Percentiles rank a stretch among this genome's conserved stretches.
Conservation (phyloP, 2,888 invertebrate species). For the Agrilus mali region DNA sequence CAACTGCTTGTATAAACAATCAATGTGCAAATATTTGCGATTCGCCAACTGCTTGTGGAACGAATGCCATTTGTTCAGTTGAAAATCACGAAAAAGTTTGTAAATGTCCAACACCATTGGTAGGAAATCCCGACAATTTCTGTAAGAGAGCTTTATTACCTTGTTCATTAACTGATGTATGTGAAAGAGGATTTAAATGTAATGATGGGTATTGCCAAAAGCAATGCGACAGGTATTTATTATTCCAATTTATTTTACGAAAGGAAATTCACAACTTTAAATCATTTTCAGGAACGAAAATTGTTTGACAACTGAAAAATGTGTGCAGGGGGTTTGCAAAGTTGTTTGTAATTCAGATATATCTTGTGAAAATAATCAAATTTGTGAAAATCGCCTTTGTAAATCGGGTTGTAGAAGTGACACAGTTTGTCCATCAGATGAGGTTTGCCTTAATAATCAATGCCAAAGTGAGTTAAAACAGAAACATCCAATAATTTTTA, state of each 20-base stretch:
- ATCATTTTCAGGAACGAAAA: constrained; percentile 56
- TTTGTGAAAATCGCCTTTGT: constrained; percentile 78
- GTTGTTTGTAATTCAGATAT: constrained; percentile 77
- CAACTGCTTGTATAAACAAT: constrained; percentile 62
- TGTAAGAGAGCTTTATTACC: constrained; percentile 56
- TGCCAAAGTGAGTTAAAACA: constrained; percentile 51
- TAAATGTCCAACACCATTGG: constrained; percentile 54
- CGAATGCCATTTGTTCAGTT: constrained; percentile 63
- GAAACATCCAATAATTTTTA: neutral
- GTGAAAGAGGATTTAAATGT: constrained; percentile 59
- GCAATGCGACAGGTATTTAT: constrained; percentile 57
- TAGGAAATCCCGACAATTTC: constrained; percentile 61
- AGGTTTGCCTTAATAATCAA: constrained; percentile 72
- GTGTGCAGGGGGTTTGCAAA: constrained; percentile 71
- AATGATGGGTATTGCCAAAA: constrained; percentile 67
- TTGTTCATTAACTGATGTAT: constrained; percentile 55
- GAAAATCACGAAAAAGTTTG: constrained; percentile 63
- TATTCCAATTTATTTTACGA: neutral
- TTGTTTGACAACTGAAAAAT: constrained; percentile 76
- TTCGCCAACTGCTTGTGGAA: constrained; percentile 68
- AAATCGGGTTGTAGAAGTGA: constrained; percentile 80
- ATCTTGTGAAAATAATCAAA: constrained; percentile 66
- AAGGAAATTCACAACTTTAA: neutral
- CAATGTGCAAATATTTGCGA: constrained; percentile 68
- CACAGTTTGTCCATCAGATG: constrained; percentile 56